Evolutionary conservation across 2,113 vertebrate species (phyloP).

Genomic region (Vidua macroura): DNA sequence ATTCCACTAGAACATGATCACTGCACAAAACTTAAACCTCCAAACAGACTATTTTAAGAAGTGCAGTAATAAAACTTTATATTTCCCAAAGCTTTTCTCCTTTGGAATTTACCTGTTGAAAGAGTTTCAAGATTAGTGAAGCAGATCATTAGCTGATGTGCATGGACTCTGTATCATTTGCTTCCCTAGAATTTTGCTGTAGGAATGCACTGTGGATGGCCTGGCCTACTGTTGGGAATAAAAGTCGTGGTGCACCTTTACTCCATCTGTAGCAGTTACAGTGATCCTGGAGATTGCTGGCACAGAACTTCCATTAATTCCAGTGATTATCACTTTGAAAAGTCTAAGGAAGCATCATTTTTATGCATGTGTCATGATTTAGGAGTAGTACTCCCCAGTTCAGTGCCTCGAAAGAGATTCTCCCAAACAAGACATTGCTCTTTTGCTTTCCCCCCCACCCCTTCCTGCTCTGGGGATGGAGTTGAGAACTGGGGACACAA

Average conservation of each 20-base stretch:
- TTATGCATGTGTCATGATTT: not conserved
- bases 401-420: not conserved
- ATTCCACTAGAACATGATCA: not conserved
- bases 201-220: not conserved
- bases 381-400: accelerated
- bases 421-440: not conserved
- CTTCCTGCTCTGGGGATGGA: not conserved
- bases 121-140: not conserved
- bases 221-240: not conserved
- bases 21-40: not conserved
- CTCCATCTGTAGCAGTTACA: not conserved
- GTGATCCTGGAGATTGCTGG: not conserved
- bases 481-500: not conserved
- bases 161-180: not conserved
- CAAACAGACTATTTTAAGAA: not conserved
- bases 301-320: not conserved
- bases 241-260: not conserved
- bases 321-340: not conserved
- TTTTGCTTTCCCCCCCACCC: not conserved
- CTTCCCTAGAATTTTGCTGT: not conserved
- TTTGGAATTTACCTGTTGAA: not conserved
- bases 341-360: not conserved
- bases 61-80: not conserved
- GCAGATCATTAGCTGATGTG: not conserved
- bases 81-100: not conserved